Percentiles rank a stretch among this genome's conserved stretches.
Conservation (phyloP, 2,113 vertebrate genomes). For the Gavia stellata region DNA sequence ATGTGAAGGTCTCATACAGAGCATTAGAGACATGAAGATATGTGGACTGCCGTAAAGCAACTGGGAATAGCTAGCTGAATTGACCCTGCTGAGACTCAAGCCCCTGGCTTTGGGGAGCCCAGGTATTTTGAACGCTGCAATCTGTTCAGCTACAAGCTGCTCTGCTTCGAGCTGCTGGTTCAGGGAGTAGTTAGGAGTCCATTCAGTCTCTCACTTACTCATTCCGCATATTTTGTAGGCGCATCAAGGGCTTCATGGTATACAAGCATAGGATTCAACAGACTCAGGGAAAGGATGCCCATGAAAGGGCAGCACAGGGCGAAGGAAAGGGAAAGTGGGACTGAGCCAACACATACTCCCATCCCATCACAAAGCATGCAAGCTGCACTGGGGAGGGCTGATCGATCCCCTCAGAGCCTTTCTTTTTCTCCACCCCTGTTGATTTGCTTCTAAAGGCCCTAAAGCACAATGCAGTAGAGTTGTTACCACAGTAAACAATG, state of each 20-base stretch:
- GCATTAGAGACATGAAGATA: background rate
- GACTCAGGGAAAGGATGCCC: background rate
- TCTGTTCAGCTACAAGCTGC: background rate
- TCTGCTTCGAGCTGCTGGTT: background rate
- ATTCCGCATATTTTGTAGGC: background rate
- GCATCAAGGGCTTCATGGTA: background rate
- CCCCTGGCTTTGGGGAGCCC: background rate
- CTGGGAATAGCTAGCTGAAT: background rate
- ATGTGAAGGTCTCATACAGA: background rate
- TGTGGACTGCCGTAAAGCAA: background rate
- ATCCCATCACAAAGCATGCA: fast-evolving
- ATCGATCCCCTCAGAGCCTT: background rate
- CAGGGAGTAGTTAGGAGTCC: background rate
- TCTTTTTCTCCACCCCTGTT: background rate
- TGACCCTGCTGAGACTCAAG: background rate
- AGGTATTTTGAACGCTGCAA: background rate
- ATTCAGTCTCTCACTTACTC: background rate
- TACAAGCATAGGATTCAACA: background rate
- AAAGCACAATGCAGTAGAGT: background rate
- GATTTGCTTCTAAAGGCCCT: background rate
- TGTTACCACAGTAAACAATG: background rate
- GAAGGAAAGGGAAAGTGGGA: background rate
- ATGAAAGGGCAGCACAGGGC: background rate
- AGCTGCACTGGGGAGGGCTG: background rate
- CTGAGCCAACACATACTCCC: background rate